phyloP scores from a whole-genome alignment of 2,888 invertebrate species.

The Drosophila sordidula region DNA sequence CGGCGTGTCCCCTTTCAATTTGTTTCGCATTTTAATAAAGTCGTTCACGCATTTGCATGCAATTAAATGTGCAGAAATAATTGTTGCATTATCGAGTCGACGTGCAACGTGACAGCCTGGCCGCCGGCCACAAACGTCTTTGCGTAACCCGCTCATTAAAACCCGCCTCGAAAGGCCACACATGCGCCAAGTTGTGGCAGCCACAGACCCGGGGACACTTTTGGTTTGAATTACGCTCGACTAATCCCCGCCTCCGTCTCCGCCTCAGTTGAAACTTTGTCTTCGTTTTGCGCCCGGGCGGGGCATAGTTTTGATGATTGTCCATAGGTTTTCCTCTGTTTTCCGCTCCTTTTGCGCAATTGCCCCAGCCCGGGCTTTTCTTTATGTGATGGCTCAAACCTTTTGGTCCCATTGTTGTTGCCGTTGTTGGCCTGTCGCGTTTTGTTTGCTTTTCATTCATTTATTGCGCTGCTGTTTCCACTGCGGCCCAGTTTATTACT shows the following conservation, averaged over 20 bases:
- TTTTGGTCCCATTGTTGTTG: constrained; percentile 27
- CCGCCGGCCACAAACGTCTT: constrained; percentile 18
- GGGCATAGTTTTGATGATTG: constrained; percentile 22
- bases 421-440: constrained; percentile 24
- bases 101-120: constrained; percentile 26
- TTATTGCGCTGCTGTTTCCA: constrained; percentile 60
- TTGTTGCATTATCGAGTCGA: constrained; percentile 47
- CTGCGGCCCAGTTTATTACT: constrained; percentile 74
- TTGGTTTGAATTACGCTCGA: constrained; percentile 16
- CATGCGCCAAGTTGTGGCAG: constrained; percentile 18
- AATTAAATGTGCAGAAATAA: constrained; percentile 65
- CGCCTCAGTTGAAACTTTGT: constrained; percentile 24
- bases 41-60: constrained; percentile 50
- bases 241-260: neutral
- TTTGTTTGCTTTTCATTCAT: constrained; percentile 71
- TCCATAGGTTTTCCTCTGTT: constrained; percentile 10
- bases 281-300: neutral
- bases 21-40: constrained; percentile 57
- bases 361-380: no score
- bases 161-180: constrained; percentile 14
- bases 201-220: constrained; percentile 8
- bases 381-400: constrained; percentile 47
- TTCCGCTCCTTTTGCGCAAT: no score
- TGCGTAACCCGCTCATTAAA: constrained; percentile 60
- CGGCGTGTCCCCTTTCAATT: constrained; percentile 22